These are phyloP conservation scores for Plodia interpunctella DNA, from an alignment of 1,140 invertebrate genomes.

Conservation along the genomic window DNA sequence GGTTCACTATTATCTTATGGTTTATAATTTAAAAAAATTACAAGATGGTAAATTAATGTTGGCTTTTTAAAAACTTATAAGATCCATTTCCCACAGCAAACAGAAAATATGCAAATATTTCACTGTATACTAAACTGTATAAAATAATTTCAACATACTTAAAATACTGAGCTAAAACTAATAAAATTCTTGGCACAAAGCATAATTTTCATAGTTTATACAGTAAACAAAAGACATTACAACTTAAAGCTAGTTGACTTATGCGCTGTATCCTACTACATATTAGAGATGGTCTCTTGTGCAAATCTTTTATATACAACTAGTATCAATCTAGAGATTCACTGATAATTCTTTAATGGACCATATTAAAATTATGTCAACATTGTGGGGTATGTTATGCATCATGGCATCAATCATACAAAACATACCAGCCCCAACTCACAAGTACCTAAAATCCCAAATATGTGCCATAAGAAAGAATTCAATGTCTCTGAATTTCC, in stretches of 20 bases:
- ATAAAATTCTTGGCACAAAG: no score
- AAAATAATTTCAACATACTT: no score
- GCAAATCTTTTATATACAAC: slow-evolving; percentile 8
- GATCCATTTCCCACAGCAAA: no score
- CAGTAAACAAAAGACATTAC: not conserved
- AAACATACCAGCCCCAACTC: not conserved
- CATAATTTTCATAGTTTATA: not conserved
- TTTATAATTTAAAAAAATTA: no score
- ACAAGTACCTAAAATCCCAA: not conserved
- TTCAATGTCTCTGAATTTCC: not conserved
- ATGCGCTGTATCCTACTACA: not conserved
- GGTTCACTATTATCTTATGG: no score
- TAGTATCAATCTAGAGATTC: not conserved
- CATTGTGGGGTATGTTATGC: not conserved
- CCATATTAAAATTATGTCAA: not conserved
- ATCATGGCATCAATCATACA: not conserved
- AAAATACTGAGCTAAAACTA: no score
- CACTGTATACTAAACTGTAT: no score
- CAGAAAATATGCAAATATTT: no score
- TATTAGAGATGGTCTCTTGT: slow-evolving; percentile 28
- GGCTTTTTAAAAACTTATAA: no score
- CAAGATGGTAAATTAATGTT: no score
- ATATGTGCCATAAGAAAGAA: slow-evolving; percentile 2
- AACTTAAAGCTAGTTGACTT: slow-evolving; percentile 2
- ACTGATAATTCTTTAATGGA: not conserved